Evolutionary conservation across 2,113 vertebrate genomes (phyloP).

Genomic region (Carlito syrichta): DNA sequence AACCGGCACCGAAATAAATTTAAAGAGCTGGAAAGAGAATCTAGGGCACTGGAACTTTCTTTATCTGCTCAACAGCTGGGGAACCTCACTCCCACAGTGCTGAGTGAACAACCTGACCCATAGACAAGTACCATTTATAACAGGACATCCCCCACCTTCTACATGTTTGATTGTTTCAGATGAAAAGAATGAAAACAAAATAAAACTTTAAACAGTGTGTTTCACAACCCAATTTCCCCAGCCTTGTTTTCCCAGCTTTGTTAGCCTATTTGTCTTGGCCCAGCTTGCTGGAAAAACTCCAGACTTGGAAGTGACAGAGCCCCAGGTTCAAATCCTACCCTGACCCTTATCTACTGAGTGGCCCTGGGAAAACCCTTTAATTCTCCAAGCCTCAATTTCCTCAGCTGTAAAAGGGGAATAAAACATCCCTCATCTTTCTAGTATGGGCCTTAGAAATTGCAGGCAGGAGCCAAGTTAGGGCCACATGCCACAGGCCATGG

Average conservation of each 20-base stretch:
- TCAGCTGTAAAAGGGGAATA: background rate
- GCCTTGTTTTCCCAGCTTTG: no score
- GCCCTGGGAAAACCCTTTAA: background rate
- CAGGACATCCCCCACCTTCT: rapidly evolving
- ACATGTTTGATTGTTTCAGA: background rate
- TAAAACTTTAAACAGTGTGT: background rate
- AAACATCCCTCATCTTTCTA: background rate
- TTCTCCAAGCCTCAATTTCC: background rate
- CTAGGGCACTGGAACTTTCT: rapidly evolving
- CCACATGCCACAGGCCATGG: rapidly evolving
- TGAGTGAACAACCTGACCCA: rapidly evolving
- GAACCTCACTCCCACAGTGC: rapidly evolving
- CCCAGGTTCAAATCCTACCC: background rate
- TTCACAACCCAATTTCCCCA: background rate
- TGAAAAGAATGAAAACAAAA: background rate
- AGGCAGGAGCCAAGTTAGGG: rapidly evolving
- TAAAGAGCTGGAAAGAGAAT: background rate
- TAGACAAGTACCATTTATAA: rapidly evolving
- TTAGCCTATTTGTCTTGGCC: background rate
- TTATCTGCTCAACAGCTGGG: background rate
- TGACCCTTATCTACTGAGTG: background rate
- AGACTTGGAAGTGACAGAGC: background rate
- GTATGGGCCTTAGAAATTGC: rapidly evolving
- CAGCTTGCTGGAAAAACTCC: background rate
- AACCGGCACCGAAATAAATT: background rate